phyloP scores from a whole-genome alignment of 2,113 vertebrate species.

The Eurypyga helias region DNA sequence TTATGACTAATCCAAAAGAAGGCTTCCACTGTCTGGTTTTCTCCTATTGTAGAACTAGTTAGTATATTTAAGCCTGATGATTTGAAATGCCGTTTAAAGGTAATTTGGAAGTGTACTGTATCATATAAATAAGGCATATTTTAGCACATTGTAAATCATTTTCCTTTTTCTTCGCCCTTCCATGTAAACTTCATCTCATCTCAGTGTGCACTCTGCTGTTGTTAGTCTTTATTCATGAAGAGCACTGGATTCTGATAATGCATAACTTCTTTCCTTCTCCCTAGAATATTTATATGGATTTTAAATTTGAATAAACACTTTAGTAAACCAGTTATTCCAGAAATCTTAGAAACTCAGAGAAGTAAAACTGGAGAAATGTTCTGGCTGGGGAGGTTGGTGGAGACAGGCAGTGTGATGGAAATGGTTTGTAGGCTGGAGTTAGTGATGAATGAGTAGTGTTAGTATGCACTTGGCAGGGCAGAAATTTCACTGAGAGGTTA shows the following conservation, averaged over 20 bases:
- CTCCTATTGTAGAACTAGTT: not conserved
- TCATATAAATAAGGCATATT: not conserved
- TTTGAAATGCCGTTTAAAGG: conserved; percentile 9
- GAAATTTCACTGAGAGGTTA: not conserved
- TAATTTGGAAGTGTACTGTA: not conserved
- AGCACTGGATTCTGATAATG: not conserved
- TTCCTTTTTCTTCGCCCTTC: not conserved
- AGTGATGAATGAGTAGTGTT: not conserved
- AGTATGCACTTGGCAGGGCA: not conserved
- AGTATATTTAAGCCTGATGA: not conserved
- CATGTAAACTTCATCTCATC: not conserved
- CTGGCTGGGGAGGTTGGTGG: not conserved
- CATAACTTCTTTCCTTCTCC: not conserved
- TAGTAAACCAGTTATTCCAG: not conserved
- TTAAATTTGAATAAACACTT: conserved; percentile 16
- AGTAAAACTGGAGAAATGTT: not conserved
- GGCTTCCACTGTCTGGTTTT: not conserved
- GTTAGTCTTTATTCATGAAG: not conserved
- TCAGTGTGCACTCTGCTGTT: not conserved
- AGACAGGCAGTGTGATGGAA: not conserved
- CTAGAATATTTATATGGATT: conserved; percentile 2
- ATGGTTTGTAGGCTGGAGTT: not conserved
- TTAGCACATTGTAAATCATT: not conserved
- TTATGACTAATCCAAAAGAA: not conserved
- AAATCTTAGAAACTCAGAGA: not conserved